Evolutionary conservation across 2,888 invertebrate species (phyloP).

Genomic region (Cheilosia soror): DNA sequence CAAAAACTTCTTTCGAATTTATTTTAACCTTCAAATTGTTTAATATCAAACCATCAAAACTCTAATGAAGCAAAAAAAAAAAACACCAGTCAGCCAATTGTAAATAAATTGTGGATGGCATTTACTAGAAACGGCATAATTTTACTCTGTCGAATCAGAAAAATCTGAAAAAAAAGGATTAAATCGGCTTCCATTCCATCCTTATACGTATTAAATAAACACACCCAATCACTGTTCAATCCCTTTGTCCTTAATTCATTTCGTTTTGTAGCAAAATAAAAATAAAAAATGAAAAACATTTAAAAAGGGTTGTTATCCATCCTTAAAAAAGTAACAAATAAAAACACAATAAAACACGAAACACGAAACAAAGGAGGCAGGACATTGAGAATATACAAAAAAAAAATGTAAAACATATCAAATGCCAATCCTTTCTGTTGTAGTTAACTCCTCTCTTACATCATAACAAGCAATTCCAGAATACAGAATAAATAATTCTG

Average conservation of each 20-base stretch:
- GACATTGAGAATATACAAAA: constrained; percentile 17
- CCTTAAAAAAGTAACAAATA: constrained; percentile 8
- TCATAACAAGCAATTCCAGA: constrained; percentile 67
- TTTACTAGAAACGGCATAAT: constrained; percentile 13
- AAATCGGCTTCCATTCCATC: background rate
- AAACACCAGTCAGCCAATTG: too few relatives aligned
- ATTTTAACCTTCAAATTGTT: background rate
- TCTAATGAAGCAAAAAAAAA: too few relatives aligned
- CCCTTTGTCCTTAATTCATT: constrained; percentile 55
- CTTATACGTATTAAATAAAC: constrained; percentile 11
- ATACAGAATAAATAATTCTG: constrained; percentile 60
- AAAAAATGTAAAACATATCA: constrained; percentile 38
- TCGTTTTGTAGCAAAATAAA: constrained; percentile 25
- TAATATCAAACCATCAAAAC: background rate
- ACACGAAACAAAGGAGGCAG: constrained; percentile 6
- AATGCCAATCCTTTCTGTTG: constrained; percentile 58
- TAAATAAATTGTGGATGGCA: background rate
- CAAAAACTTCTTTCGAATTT: background rate
- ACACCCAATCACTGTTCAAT: constrained; percentile 54
- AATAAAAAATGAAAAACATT: constrained; percentile 31
- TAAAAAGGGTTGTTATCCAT: constrained; percentile 43
- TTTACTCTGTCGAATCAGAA: background rate
- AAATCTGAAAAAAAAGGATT: constrained; percentile 14
- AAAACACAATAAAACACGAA: constrained; percentile 34
- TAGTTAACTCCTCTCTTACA: constrained; percentile 64